Evolutionary conservation across 2,797 vertebrate genomes (phyloP), one percentile per base, ranked within the genome.

Genomic region (Darevskia nairensis): DNA sequence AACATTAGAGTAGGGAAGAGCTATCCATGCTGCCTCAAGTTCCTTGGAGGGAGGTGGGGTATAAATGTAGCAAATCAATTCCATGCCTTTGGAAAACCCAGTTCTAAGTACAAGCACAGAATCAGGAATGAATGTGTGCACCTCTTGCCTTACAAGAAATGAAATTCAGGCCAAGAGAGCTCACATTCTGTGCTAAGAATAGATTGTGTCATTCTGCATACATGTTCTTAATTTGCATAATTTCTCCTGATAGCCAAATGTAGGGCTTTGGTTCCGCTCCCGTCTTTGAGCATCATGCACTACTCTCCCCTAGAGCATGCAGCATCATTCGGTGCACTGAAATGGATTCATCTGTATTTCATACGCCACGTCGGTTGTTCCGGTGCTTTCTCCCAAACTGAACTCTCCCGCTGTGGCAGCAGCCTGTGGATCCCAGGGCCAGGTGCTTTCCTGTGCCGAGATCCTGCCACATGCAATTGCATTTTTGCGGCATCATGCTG

Each of bases 401-500:
- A 64, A n/a, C 55, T 55, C 46, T 74, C 46, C n/a, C 25, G 32
- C 69, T 0, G 68, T 41, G 69, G 64, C 19, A 89, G 84, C 29
- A 90, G 91, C 93, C 91, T 86, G 59, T 80, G 82, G 55, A 89
- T 89, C 88, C 85, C 32, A 17, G 55, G 66, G 39, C 84, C 93
- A 95, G 94, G 93, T 95, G 91, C 90, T 84, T 1, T 17, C 74
- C 35, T 86, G 13, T 69, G 79, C 72, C 64, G 88, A 55, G 61
- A 80, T 59, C 44, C 92, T 95, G 93, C 90, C 92, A 81, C 89
- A 29, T 91, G 89, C 83, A 80, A 11, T 95, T 23, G 81, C 23
- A 3, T 88, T 94, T 89, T 91, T 93, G 88, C 90, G 8, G 82
- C 89, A 94, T 91, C 90, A 88, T 81, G 69, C 92, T 91, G 94